A percentile compares a stretch with the other conserved stretches of the same genome.
Evolutionary conservation across 2,797 vertebrate genomes (phyloP).

Genomic region (Cuculus canorus): DNA sequence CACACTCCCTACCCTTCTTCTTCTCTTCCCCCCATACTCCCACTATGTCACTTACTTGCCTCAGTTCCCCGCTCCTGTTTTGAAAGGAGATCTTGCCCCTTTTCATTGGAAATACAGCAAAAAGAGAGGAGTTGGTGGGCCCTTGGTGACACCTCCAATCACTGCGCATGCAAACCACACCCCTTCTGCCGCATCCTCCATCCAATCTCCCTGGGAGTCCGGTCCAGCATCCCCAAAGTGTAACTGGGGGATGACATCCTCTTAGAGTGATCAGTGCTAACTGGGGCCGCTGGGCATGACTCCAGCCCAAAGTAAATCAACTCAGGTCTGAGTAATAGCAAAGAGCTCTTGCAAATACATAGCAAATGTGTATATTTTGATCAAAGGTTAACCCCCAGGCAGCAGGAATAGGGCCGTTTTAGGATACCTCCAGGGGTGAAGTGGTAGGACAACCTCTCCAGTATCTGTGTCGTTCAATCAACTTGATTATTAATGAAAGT

Average conservation of each 20-base stretch:
- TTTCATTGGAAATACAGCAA: neutral
- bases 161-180: neutral
- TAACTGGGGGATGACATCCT: neutral
- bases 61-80: neutral
- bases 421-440: neutral
- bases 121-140: neutral
- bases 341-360: neutral
- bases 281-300: neutral
- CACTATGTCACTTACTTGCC: neutral
- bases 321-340: neutral
- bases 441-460: neutral
- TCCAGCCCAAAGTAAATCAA: neutral
- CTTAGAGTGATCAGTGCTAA: neutral
- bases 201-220: neutral
- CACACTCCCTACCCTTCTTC: rapidly evolving
- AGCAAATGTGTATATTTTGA: neutral
- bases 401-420: neutral
- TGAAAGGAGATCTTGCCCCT: neutral
- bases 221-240: neutral
- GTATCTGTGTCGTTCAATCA: neutral
- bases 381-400: neutral
- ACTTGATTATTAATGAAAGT: neutral
- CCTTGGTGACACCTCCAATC: neutral
- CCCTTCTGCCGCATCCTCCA: neutral
- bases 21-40: neutral